A percentile compares a stretch with the other conserved stretches of the same genome.
These are phyloP conservation scores for Apis mellifera DNA, from an alignment of 1,140 invertebrate species.

Conservation along the genomic window Amel_HAv3.1 CM009939.2:4930501-4931000, in stretches of 20 bases:
- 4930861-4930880: no score
- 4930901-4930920: no score
- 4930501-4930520: no score
- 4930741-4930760: neutral
- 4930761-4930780: neutral
- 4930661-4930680: slow-evolving; percentile 51
- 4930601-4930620: slow-evolving; percentile 58
- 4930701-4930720: slow-evolving; percentile 33
- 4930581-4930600: slow-evolving; percentile 12
- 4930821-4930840: slow-evolving; percentile 15
- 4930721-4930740: slow-evolving; percentile 1
- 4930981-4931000: no score
- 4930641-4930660: slow-evolving; percentile 57
- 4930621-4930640: slow-evolving; percentile 58
- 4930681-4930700: slow-evolving; percentile 59
- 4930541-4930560: neutral
- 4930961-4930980: no score
- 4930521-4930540: neutral
- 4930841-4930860: no score
- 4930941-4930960: no score
- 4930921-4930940: no score
- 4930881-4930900: no score
- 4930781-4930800: neutral
- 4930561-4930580: slow-evolving; percentile 2
- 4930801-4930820: neutral